Percentiles rank a stretch among this genome's conserved stretches.
Conservation (phyloP, 1,140 invertebrate species). For the Acromyrmex heyeri region DNA sequence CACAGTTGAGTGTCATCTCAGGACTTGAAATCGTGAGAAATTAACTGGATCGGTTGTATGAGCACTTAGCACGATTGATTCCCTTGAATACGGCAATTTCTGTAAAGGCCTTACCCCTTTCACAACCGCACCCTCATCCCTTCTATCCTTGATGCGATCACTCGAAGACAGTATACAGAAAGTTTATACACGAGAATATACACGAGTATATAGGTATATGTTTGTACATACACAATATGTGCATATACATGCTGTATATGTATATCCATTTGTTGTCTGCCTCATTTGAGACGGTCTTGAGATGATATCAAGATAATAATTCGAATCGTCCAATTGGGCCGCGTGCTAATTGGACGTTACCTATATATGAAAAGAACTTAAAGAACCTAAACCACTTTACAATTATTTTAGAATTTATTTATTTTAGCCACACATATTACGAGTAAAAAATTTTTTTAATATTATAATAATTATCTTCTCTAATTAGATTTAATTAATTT, state of each 20-base stretch:
- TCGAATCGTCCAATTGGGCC: background rate
- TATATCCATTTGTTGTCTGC: background rate
- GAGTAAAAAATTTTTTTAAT: background rate
- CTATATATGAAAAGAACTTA: background rate
- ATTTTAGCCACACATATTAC: background rate
- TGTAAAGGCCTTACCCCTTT: constrained; percentile 44
- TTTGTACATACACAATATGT: background rate
- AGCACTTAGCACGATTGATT: constrained; percentile 76
- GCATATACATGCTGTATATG: background rate
- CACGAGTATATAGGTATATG: background rate
- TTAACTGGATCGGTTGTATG: constrained; percentile 71
- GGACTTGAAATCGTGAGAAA: constrained; percentile 65
- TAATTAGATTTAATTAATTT: background rate
- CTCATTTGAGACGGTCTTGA: constrained; percentile 7
- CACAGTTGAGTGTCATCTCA: constrained; percentile 51
- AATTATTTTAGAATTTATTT: background rate
- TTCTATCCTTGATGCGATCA: background rate
- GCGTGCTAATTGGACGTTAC: constrained; percentile 15
- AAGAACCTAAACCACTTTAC: background rate
- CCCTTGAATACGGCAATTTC: constrained; percentile 66
- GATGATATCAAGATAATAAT: constrained; percentile 35
- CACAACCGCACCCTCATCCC: constrained; percentile 20
- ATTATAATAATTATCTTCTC: background rate
- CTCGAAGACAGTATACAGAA: constrained; percentile 36
- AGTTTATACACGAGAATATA: background rate